Evolutionary conservation across 2,113 vertebrate genomes (phyloP), one percentile per base, ranked within the genome.

Genomic region (Lagopus leucura): DNA sequence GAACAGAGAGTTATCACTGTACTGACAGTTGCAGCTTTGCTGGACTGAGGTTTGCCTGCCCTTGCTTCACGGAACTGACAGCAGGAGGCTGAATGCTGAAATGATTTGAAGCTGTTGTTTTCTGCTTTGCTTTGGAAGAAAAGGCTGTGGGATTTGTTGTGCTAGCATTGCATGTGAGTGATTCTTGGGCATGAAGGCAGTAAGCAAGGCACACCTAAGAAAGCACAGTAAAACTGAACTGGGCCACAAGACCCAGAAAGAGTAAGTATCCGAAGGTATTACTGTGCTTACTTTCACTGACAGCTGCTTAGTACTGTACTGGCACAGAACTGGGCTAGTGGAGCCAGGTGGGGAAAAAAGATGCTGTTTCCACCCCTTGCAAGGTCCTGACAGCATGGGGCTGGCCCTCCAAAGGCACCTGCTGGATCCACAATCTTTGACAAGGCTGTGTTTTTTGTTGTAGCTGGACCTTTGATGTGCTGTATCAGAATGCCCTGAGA

Each of bases 111-210:
- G 24, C n/a, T 55, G 13, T 54, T 76, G 28, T 61, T 77, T 90
- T 91, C 45, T 72, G 65, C 40, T 90, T 78, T 88, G 87, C 71
- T 86, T 95, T 64, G 66, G 54, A 27, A 60, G 54, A 75, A 89
- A 82, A 52, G 21, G 6, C 32, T 30, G 40, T 36, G 69, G 57
- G 65, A 86, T 81, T 88, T 64, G 74, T 65, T 82, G 80, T 52
- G 86, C 65, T 55, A 58, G 71, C 52, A 11, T 10, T 32, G 63
- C 48, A 58, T 20, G 76, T 11, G 13, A 67, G 34, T 73, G 63
- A 79, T 65, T 90, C 25, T 42, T 10, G 11, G 47, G 52, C 30
- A 8, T 1, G 11, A 57, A 16, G n/a, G 72, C 34, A 69, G 20
- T 65, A 73, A 94, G 58, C 13, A 88, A 83, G 88, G 64, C 55